Conservation (phyloP, 2,888 invertebrate species). For the Cactoblastis cactorum region DNA sequence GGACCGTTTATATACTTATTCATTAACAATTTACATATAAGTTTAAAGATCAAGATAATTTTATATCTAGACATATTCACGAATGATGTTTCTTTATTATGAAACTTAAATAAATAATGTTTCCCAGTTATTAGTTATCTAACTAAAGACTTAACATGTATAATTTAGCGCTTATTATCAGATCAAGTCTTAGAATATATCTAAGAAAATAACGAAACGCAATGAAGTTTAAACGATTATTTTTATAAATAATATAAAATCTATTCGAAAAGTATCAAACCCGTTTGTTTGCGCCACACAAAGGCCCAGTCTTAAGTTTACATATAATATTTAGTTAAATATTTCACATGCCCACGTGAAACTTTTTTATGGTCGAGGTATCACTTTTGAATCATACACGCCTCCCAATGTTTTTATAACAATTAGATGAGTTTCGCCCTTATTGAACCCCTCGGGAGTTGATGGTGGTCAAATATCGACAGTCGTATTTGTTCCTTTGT, state of each 20-base stretch:
- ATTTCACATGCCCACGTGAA: constrained; percentile 76
- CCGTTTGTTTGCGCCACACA: constrained; percentile 20
- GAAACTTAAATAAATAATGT: no score
- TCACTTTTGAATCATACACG: constrained; percentile 74
- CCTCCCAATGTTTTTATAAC: constrained; percentile 72
- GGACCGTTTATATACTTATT: no score
- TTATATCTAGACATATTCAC: no score
- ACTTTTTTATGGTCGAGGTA: constrained; percentile 77
- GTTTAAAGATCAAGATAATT: no score
- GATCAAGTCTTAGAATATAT: no score
- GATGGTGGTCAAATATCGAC: constrained; percentile 54
- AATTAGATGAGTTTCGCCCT: constrained; percentile 73
- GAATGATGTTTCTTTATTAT: no score
- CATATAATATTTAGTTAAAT: constrained; percentile 79
- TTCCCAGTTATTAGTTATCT: no score
- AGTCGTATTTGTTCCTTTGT: constrained; percentile 39
- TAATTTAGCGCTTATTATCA: no score
- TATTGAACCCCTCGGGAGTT: constrained; percentile 57
- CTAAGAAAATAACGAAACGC: no score
- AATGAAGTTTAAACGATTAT: neutral
- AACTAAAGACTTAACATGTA: no score
- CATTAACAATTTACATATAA: no score
- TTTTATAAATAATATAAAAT: neutral
- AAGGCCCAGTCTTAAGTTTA: constrained; percentile 62
- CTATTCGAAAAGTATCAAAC: constrained; percentile 44